Evolutionary conservation across 2,888 invertebrate species (phyloP), one percentile per base, ranked within the genome.

Genomic region (Heliconius sara): DNA sequence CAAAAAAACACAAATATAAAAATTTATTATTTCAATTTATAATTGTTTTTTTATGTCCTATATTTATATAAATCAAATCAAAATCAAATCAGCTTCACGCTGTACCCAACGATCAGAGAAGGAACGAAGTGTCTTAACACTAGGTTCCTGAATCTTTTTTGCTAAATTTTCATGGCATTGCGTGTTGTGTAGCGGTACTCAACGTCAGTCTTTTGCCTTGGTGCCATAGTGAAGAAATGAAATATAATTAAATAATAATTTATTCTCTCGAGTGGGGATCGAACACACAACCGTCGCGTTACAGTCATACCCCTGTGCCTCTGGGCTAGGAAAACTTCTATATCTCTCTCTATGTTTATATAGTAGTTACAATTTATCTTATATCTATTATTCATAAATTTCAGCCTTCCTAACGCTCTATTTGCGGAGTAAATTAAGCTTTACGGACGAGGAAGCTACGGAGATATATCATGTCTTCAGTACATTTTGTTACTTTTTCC

Each of bases 321-420:
- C 47, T 52, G 19, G 47, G 19, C 19, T 19, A 52, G 6, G 19
- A 52, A 6, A 6, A 6, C 47, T 19, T 19, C 19, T 52, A 52
- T 2, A 52, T 30, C 30, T 30, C 30, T 47, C 13, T 6, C 19
- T 52, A 52, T 52, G 19, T 52, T 52, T 19, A 52, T 52, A 52
- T 16, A 34, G 67, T 22, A 22, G 27, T 43, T 39, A 70, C 75
- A 43, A 79, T 79, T 34, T 63, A 70, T 52, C 9, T 25, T n/a
- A 52, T 67, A 16, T 39, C 3, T 52, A 16, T 43, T 60, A 43
- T 68, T 68, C 43, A 79, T 82, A 83, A 68, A 81, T 91, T 89
- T 63, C 93, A 98, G 98, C 98, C 70, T 97, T 98, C 82, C 94
- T 98, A 82, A 96, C 97, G 1, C 91, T 98, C 47, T 98, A 97